Evolutionary conservation across 2,888 invertebrate genomes (phyloP).

Genomic region (Drosophila setosimentum): DNA sequence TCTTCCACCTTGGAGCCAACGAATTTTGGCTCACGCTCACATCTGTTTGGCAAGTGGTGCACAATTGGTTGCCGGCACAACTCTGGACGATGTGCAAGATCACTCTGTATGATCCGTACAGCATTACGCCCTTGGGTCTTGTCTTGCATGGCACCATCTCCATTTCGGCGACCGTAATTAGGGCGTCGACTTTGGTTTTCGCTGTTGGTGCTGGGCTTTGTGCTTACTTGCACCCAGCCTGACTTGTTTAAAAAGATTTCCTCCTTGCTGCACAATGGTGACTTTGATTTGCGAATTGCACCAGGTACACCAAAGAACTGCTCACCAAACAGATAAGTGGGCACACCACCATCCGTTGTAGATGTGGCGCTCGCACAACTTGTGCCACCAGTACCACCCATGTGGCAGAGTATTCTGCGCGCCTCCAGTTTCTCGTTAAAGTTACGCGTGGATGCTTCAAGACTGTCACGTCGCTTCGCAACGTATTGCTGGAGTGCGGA

Average conservation of each 20-base stretch:
- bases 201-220: conserved; percentile 81
- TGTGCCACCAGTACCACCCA: conserved; percentile 62
- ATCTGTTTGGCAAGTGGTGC: conserved; percentile 65
- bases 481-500: conserved; percentile 82
- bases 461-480: conserved; percentile 82
- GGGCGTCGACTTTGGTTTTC: conserved; percentile 80
- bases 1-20: conserved; percentile 84
- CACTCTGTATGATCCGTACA: conserved; percentile 78
- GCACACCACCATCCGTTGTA: conserved; percentile 65
- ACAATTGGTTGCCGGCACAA: conserved; percentile 61
- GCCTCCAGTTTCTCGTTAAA: conserved; percentile 84
- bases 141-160: conserved; percentile 17
- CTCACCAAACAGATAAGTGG: conserved; percentile 85
- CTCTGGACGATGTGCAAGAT: conserved; percentile 67
- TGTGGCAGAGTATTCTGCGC: conserved; percentile 85
- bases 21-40: conserved; percentile 73
- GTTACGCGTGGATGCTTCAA: conserved; percentile 82
- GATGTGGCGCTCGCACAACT: conserved; percentile 11
- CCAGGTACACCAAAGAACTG: conserved; percentile 63
- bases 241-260: conserved; percentile 85
- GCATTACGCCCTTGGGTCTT: conserved; percentile 60
- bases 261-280: conserved; percentile 71
- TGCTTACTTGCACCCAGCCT: conserved; percentile 86
- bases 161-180: conserved; percentile 79
- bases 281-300: conserved; percentile 54